phyloP scores from a whole-genome alignment of 1,140 invertebrate species.

The Diachasma alloeum region DNA sequence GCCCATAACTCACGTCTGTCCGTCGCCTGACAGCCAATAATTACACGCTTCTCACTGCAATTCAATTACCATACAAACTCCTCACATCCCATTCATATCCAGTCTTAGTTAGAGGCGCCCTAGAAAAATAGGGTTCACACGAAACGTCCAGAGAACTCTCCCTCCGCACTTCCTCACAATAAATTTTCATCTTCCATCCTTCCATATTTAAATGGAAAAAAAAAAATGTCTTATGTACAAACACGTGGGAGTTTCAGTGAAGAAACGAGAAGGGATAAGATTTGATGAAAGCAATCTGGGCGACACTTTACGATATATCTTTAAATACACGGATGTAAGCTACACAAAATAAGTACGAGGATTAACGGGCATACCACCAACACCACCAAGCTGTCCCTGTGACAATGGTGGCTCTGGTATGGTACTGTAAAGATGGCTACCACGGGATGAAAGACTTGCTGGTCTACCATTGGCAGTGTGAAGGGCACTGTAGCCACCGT shows the following conservation, averaged over 20 bases:
- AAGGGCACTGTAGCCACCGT: constrained; percentile 55
- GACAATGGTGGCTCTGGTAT: constrained; percentile 65
- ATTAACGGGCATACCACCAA: constrained; percentile 47
- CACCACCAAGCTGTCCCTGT: constrained; percentile 42
- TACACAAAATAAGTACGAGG: constrained; percentile 64
- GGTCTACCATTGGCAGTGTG: constrained; percentile 52
- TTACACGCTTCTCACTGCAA: constrained; percentile 15
- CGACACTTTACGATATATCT: constrained; percentile 11
- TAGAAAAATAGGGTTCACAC: neutral
- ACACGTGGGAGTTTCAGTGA: neutral
- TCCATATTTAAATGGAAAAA: neutral
- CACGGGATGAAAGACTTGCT: constrained; percentile 58
- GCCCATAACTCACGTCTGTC: neutral
- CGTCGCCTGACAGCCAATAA: constrained; percentile 4
- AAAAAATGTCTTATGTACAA: neutral
- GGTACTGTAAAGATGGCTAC: constrained; percentile 66
- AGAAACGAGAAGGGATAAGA: neutral
- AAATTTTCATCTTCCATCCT: neutral
- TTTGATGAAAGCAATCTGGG: neutral
- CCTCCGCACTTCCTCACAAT: neutral
- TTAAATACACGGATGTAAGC: constrained; percentile 14
- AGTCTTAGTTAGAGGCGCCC: neutral
- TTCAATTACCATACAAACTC: constrained; percentile 4
- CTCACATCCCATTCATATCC: neutral
- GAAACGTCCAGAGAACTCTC: constrained; percentile 1